phyloP scores from a whole-genome alignment of 2,797 vertebrate species.

The Schizothorax lantsangensis region DNA sequence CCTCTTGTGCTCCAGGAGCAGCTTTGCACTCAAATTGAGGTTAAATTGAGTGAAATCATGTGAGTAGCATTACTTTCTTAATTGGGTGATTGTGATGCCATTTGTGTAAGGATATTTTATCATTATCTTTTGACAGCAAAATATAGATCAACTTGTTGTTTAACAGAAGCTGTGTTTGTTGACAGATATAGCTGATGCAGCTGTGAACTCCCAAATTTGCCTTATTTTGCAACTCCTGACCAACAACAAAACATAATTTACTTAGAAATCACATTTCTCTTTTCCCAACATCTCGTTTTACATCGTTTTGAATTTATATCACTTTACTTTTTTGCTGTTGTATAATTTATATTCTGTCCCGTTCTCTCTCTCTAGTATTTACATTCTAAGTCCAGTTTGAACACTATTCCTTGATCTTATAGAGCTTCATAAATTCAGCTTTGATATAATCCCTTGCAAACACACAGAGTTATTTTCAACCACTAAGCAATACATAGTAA shows the following conservation, averaged over 20 bases:
- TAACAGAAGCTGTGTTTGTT: slow-evolving; percentile 16
- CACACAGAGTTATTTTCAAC: slow-evolving; percentile 17
- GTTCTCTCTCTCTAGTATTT: background rate
- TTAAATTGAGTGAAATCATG: slow-evolving; percentile 42
- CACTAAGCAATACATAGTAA: background rate
- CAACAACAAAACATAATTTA: slow-evolving; percentile 34
- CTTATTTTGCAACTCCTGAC: slow-evolving; percentile 23
- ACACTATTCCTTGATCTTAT: background rate
- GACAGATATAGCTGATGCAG: slow-evolving; percentile 16
- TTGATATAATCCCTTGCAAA: slow-evolving; percentile 5
- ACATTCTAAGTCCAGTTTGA: background rate
- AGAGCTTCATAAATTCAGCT: background rate
- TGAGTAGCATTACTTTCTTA: slow-evolving; percentile 43
- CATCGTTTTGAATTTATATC: background rate
- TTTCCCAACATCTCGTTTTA: background rate
- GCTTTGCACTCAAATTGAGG: slow-evolving; percentile 49
- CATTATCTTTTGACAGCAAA: slow-evolving; percentile 39
- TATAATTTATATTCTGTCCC: background rate
- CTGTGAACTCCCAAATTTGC: slow-evolving; percentile 29
- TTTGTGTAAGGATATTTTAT: slow-evolving; percentile 24
- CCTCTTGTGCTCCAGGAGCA: slow-evolving; percentile 52
- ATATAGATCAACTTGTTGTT: slow-evolving; percentile 5
- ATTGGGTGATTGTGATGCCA: slow-evolving; percentile 24
- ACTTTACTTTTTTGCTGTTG: background rate
- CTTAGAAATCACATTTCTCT: background rate